Percentiles rank a stretch among this genome's conserved stretches.
Conservation (phyloP, 2,888 invertebrate species). For the Alentia gelatinosa region DNA sequence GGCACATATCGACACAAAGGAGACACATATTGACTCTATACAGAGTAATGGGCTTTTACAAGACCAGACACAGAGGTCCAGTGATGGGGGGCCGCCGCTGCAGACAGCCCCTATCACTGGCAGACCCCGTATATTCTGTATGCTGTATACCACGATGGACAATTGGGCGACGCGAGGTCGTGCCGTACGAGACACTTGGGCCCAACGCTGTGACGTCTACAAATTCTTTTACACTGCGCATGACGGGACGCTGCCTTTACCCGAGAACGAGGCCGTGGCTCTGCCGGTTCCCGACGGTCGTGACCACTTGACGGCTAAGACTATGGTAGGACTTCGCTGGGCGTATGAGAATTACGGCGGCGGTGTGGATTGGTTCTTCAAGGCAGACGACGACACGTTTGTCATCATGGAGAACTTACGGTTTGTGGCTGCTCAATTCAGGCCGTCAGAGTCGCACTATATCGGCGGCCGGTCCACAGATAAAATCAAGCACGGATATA, state of each 20-base stretch:
- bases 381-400: conserved; percentile 99
- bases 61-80: background rate
- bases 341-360: conserved; percentile 90
- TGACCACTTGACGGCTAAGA: conserved; percentile 96
- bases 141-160: conserved; percentile 53
- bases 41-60: no score
- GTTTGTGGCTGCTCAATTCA: conserved; percentile 90
- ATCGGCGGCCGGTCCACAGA: conserved; percentile 83
- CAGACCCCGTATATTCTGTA: conserved; percentile 48
- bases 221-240: conserved; percentile 45
- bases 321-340: conserved; percentile 91
- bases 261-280: conserved; percentile 72
- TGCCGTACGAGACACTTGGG: conserved; percentile 54
- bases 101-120: background rate
- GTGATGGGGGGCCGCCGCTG: background rate
- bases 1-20: background rate
- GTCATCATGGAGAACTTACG: conserved; percentile 96
- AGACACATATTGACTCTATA: no score
- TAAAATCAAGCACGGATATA: conserved; percentile 78
- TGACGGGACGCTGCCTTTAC: background rate
- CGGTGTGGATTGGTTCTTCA: conserved; percentile 95
- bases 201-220: conserved; percentile 64
- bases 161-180: background rate
- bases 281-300: conserved; percentile 93
- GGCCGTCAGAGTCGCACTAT: conserved; percentile 89